Conservation (phyloP, 1,140 invertebrate genomes). For the Reticulitermes speratus region DNA sequence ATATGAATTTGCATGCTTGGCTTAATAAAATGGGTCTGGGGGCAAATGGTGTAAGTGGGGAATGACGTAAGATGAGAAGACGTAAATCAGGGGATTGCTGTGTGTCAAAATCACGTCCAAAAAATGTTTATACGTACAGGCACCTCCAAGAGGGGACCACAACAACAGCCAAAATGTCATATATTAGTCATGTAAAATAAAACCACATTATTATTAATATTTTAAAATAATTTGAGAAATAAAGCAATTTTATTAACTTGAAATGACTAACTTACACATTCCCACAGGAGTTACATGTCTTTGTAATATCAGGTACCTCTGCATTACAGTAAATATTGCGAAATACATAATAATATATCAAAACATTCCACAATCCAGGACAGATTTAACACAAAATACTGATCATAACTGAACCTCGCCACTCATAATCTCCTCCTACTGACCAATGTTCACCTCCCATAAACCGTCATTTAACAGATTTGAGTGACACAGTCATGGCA, state of each 20-base stretch:
- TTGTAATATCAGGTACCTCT: not conserved
- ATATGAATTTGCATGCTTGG: too few relatives aligned
- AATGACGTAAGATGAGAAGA: too few relatives aligned
- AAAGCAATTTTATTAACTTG: not conserved
- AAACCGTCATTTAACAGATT: too few relatives aligned
- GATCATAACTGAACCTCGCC: not conserved
- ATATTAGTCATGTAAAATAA: not conserved
- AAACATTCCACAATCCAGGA: not conserved
- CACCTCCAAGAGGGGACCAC: too few relatives aligned
- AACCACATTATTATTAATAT: not conserved
- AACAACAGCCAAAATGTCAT: too few relatives aligned
- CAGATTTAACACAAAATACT: not conserved
- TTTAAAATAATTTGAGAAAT: not conserved
- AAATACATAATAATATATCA: not conserved
- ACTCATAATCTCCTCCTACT: not conserved
- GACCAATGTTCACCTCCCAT: not conserved
- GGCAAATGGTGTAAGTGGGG: too few relatives aligned
- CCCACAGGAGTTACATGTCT: not conserved
- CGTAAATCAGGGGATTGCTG: too few relatives aligned
- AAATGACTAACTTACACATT: not conserved
- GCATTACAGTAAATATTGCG: not conserved
- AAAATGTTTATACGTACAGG: too few relatives aligned
- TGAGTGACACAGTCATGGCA: too few relatives aligned
- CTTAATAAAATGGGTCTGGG: too few relatives aligned
- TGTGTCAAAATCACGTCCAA: too few relatives aligned